Base-by-base conservation (phyloP, 2,797 vertebrate species). In the Oreochromis grahami region DNA sequence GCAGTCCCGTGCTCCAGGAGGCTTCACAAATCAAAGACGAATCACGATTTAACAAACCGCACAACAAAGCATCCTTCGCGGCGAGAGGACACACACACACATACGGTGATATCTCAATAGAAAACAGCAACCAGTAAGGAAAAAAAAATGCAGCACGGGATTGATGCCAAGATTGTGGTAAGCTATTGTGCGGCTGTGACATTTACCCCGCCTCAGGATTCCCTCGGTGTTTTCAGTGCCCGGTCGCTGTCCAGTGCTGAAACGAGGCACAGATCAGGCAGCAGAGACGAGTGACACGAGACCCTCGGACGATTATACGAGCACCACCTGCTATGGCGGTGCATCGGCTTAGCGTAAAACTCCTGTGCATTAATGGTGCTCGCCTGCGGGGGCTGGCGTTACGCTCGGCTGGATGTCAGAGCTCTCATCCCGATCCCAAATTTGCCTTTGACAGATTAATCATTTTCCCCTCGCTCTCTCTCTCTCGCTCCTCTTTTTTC, bases 241-340 rank as follows among this genome's bases (percentile, higher is more conserved):
- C 78, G 88, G 94, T 94, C 94, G 95, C 95, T 96, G 95, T 96
- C 95, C 95, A 74, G 95, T 96, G 93, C 95, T 96, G 95, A 95
- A 96, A 89, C 90, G 88, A 89, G 87, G 92, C 83, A 79, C 90
- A 79, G 88, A 85, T 92, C 93, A 86, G 85, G 85, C 88, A 78
- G 88, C 86, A 21, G 76, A 88, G 86, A 86, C 89, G 2, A 92
- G 86, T 50, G 86, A 76, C 88, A 41, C 58, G 1, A 82, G 83
- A 90, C 65, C 88, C 85, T 4, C 17, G 91, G 80, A 81, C 70
- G 90, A 82, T 93, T 88, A 89, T 14, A 84, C 90, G 86, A 90
- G 77, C 88, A 60, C 83, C 94, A 91, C 90, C 91, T 93, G 91
- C 93, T 70, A 56, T 43, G 76, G 78, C 76, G 74, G 87, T n/a